phyloP scores from a whole-genome alignment of 2,113 vertebrate species.

The Halcyon malimbica region DNA sequence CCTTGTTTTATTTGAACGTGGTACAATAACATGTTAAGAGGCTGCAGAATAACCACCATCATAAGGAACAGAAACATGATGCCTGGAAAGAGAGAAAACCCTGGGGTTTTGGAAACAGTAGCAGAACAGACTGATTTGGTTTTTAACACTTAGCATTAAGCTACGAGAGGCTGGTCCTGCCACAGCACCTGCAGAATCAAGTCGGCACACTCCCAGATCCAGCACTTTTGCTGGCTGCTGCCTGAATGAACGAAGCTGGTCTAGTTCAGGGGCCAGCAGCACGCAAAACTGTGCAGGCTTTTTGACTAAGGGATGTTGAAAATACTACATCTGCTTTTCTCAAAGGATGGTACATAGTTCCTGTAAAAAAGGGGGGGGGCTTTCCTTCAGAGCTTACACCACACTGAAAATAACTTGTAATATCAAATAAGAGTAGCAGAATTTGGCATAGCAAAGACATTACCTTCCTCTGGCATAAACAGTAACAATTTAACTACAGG shows the following conservation, averaged over 20 bases:
- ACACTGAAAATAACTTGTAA: neutral
- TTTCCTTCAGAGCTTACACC: neutral
- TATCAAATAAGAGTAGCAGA: neutral
- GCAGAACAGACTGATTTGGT: neutral
- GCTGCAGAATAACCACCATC: neutral
- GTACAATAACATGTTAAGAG: accelerated
- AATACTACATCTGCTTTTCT: accelerated
- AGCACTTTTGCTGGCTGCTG: neutral
- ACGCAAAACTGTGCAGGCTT: accelerated
- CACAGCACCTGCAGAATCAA: neutral
- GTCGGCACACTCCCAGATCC: neutral
- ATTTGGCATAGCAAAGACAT: neutral
- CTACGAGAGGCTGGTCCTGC: accelerated
- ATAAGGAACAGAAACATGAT: neutral
- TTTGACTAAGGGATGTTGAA: neutral
- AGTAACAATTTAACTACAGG: neutral
- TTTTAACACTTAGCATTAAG: neutral
- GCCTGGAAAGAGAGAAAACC: neutral
- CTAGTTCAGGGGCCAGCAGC: neutral
- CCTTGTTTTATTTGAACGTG: neutral
- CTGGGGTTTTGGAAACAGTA: neutral
- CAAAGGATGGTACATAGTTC: neutral
- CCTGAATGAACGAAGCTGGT: accelerated
- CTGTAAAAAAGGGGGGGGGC: neutral
- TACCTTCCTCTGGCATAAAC: neutral